phyloP scores from a whole-genome alignment of 2,113 vertebrate species.

The Suricata suricatta region DNA sequence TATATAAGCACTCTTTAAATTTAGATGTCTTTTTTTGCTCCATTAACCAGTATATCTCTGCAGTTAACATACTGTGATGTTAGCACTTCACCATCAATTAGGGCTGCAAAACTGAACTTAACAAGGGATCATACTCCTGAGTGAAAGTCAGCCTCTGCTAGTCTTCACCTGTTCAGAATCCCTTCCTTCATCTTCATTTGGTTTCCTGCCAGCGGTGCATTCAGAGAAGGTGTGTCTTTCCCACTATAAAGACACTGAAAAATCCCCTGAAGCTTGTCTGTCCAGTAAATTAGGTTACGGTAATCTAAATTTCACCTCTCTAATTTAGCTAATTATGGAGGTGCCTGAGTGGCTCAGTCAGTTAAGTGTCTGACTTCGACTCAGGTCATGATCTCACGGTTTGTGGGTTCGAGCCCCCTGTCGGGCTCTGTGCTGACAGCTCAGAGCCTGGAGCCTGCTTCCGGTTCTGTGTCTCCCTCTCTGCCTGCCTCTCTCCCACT shows the following conservation, averaged over 20 bases:
- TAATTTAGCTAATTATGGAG: background rate
- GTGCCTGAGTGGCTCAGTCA: too few species aligned
- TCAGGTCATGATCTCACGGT: too few species aligned
- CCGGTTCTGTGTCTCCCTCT: too few species aligned
- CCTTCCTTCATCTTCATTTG: background rate
- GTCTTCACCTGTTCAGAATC: background rate
- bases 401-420: too few species aligned
- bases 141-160: background rate
- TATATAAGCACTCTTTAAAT: background rate
- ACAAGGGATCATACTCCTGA: background rate
- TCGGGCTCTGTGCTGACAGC: too few species aligned
- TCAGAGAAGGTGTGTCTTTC: background rate
- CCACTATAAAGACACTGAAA: background rate
- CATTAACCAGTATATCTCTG: background rate
- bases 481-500: too few species aligned
- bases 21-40: background rate
- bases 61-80: background rate
- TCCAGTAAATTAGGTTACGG: background rate
- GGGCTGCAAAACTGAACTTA: background rate
- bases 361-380: too few species aligned
- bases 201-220: background rate
- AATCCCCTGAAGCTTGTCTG: background rate
- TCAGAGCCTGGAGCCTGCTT: too few species aligned
- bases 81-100: background rate
- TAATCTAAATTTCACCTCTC: background rate